These are phyloP conservation scores for Diceros bicornis DNA, from an alignment of 2,797 vertebrate genomes.

Conservation along the genomic window DNA sequence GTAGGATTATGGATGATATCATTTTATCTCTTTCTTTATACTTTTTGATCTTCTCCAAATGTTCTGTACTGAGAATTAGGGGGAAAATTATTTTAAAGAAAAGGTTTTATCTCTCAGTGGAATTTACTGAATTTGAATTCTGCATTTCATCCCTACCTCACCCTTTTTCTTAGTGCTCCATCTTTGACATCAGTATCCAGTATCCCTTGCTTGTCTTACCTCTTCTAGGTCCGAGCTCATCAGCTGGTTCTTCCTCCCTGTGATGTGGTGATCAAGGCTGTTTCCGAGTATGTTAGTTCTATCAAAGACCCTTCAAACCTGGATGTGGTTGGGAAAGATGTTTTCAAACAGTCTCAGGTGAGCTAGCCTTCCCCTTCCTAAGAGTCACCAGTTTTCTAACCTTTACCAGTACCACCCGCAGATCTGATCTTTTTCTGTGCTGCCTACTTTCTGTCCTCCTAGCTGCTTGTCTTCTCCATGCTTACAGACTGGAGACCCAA, in stretches of 20 bases:
- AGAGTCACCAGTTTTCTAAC: constrained; percentile 40
- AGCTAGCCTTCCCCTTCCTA: constrained; percentile 18
- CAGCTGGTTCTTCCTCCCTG: constrained; percentile 96
- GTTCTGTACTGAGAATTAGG: constrained; percentile 1
- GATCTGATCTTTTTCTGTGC: neutral
- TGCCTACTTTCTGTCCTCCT: neutral
- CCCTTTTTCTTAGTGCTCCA: constrained; percentile 25
- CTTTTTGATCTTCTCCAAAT: constrained; percentile 1
- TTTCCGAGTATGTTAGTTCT: constrained; percentile 95
- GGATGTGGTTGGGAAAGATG: constrained; percentile 94
- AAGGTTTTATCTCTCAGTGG: constrained; percentile 31
- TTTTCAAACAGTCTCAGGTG: constrained; percentile 97
- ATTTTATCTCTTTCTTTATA: constrained; percentile 13
- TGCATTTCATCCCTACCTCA: neutral
- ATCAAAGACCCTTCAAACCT: constrained; percentile 95
- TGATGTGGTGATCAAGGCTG: constrained; percentile 97
- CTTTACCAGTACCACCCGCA: neutral
- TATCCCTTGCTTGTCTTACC: neutral
- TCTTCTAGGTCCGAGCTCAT: constrained; percentile 94
- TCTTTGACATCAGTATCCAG: constrained; percentile 27
- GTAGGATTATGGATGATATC: neutral
- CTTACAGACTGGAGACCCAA: neutral
- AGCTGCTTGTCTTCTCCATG: constrained; percentile 24
- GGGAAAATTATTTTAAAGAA: constrained; percentile 24
- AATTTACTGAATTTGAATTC: constrained; percentile 60